These are phyloP conservation scores for Pentamera pediparva DNA, from an alignment of 53 echinoderm and acorn worm species.

Conservation along the genomic window DNA sequence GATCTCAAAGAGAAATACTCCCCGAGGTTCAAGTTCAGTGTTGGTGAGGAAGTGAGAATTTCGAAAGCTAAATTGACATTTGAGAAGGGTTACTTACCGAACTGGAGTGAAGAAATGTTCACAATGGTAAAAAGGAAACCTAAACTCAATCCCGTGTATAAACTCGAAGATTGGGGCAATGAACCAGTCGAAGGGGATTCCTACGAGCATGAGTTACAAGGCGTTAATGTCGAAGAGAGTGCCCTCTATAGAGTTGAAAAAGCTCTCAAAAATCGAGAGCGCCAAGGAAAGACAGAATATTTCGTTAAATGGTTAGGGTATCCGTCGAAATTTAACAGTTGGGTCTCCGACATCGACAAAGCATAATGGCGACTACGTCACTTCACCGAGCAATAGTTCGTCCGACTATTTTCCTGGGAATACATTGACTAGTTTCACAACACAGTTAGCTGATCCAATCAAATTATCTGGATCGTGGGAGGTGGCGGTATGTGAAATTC, in stretches of 20 bases:
- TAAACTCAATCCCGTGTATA: conserved; percentile 9
- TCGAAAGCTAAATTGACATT: conserved; percentile 14
- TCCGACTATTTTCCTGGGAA: conserved; percentile 42
- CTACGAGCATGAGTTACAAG: conserved; percentile 30
- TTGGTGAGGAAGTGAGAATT: conserved; percentile 29
- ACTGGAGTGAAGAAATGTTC: conserved; percentile 33
- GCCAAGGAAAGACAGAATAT: not conserved
- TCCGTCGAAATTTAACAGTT: conserved; percentile 31
- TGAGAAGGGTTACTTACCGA: conserved; percentile 34
- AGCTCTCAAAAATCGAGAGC: conserved; percentile 26
- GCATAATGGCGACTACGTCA: conserved; percentile 57
- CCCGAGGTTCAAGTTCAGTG: not conserved
- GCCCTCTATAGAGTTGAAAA: conserved; percentile 32
- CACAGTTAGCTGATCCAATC: conserved; percentile 33
- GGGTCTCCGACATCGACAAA: conserved; percentile 12
- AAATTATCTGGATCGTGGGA: conserved; percentile 18
- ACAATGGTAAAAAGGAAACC: not conserved
- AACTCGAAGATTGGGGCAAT: not conserved
- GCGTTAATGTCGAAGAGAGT: not conserved
- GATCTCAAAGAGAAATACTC: not conserved
- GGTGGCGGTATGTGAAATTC: conserved; percentile 39
- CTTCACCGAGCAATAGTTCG: conserved; percentile 66
- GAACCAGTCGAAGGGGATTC: not conserved
- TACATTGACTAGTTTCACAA: conserved; percentile 37
- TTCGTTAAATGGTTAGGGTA: conserved; percentile 9